These are phyloP conservation scores for Tachystola acroxantha DNA, from an alignment of 2,888 invertebrate genomes.

Conservation along the genomic window DNA sequence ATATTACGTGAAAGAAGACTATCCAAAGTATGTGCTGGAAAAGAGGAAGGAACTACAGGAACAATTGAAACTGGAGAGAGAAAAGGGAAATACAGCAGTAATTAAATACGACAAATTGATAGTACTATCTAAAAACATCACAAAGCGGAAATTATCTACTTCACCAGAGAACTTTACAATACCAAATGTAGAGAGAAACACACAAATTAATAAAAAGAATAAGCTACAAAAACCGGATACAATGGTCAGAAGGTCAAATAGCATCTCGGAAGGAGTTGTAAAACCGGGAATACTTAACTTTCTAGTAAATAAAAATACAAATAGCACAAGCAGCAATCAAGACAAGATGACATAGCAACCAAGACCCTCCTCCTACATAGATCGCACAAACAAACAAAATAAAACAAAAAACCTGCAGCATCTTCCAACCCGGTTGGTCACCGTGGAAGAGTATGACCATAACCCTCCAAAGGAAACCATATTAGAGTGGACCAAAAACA, in stretches of 20 bases:
- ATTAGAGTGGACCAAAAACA: not conserved
- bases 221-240: not conserved
- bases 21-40: conserved; percentile 17
- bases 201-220: conserved; percentile 12
- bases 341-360: conserved; percentile 5
- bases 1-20: conserved; percentile 18
- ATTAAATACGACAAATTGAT: conserved; percentile 19
- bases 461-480: conserved; percentile 15
- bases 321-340: not conserved
- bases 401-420: too few species aligned
- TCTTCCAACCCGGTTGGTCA: too few species aligned
- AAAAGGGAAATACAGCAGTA: conserved; percentile 16
- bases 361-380: not conserved
- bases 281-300: conserved; percentile 8
- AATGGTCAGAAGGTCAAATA: too few species aligned
- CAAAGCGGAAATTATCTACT: conserved; percentile 13
- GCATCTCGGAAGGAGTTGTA: too few species aligned
- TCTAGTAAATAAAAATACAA: not conserved
- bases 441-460: conserved; percentile 14
- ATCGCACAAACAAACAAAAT: too few species aligned
- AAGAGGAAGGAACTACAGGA: conserved; percentile 17
- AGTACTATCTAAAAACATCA: conserved; percentile 12
- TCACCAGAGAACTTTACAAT: conserved; percentile 12
- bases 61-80: conserved; percentile 15
- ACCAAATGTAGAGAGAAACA: conserved; percentile 2